A percentile compares a stretch with the other conserved stretches of the same genome.
Conservation (phyloP, 1,140 invertebrate genomes). For the Gryon sp. region DNA sequence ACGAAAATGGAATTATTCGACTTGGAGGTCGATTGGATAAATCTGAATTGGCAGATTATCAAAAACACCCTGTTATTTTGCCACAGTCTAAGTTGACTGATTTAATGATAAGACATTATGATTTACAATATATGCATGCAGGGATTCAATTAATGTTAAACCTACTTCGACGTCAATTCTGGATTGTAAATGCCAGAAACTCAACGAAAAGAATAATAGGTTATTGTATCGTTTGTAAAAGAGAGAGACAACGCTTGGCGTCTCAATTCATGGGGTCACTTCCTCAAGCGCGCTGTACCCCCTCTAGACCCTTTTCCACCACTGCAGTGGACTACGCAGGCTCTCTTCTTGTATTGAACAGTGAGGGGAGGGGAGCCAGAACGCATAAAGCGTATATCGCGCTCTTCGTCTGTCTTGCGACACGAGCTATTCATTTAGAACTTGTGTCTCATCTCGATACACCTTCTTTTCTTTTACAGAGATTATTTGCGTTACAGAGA, state of each 20-base stretch:
- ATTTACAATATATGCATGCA: not conserved
- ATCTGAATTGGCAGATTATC: not conserved
- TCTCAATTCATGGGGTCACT: not conserved
- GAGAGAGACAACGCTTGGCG: too few relatives aligned
- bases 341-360: not conserved
- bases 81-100: not conserved
- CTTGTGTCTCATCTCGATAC: not conserved
- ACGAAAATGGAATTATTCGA: not conserved
- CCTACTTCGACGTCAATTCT: not conserved
- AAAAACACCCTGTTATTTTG: not conserved
- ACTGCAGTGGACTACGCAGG: not conserved
- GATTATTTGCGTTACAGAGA: not conserved
- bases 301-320: not conserved
- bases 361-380: too few relatives aligned
- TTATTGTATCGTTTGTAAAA: not conserved
- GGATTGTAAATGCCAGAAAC: not conserved
- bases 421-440: not conserved
- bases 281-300: not conserved
- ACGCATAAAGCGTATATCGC: not conserved
- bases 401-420: too few relatives aligned
- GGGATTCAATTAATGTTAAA: not conserved
- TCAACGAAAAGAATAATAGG: not conserved
- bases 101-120: not conserved
- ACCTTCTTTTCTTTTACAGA: not conserved
- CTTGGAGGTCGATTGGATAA: not conserved